These are phyloP conservation scores for Merops nubicus DNA, from an alignment of 2,113 vertebrate genomes.

Conservation along the genomic window DNA sequence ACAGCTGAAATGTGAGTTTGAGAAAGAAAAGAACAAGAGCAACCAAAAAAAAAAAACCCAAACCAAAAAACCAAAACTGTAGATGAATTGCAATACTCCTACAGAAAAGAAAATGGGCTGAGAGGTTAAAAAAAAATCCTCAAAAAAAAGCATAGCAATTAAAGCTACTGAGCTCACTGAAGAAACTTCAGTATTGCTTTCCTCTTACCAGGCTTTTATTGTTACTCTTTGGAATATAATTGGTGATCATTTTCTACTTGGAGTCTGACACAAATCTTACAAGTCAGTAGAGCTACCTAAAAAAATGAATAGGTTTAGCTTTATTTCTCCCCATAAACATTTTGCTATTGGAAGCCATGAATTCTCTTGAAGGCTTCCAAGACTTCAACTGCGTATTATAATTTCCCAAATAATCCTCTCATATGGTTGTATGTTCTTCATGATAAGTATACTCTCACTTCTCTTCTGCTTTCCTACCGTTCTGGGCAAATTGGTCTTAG, in stretches of 20 bases:
- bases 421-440: background rate
- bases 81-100: background rate
- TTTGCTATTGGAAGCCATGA: background rate
- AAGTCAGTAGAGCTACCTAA: background rate
- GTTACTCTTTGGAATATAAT: conserved; percentile 15
- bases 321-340: conserved; percentile 7
- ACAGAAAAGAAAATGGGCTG: background rate
- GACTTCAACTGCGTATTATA: background rate
- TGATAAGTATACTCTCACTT: background rate
- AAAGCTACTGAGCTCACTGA: background rate
- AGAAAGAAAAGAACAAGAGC: background rate
- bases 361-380: background rate
- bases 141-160: background rate
- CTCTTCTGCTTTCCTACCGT: background rate
- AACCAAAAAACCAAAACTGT: background rate
- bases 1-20: background rate
- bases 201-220: background rate
- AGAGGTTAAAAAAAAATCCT: background rate
- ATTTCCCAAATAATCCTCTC: background rate
- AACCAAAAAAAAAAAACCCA: background rate
- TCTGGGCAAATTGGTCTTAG: background rate
- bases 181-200: background rate
- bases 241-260: conserved; percentile 9
- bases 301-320: background rate
- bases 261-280: conserved; percentile 9